Evolutionary conservation across 2,888 invertebrate genomes (phyloP).

Genomic region (Linyphia triangularis): DNA sequence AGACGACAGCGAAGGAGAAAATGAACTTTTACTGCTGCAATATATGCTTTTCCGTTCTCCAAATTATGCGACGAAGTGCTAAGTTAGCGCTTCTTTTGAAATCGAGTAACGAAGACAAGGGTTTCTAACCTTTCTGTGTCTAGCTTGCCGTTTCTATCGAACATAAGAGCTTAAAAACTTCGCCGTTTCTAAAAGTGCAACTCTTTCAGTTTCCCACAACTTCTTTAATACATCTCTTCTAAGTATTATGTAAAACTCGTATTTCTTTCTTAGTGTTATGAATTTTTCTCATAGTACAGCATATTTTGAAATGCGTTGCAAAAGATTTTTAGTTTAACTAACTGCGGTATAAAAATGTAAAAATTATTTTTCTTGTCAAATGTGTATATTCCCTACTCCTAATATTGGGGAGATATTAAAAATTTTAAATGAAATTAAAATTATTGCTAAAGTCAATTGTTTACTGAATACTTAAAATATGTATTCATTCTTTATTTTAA

Average conservation of each 20-base stretch:
- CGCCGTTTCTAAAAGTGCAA: neutral
- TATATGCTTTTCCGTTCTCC: neutral
- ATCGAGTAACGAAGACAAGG: neutral
- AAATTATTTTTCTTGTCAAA: no score
- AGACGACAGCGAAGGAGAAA: no score
- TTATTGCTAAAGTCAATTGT: no score
- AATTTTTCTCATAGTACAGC: neutral
- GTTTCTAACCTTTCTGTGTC: neutral
- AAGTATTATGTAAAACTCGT: neutral
- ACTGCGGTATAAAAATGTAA: no score
- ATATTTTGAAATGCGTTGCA: neutral
- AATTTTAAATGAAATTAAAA: no score
- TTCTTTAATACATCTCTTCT: neutral
- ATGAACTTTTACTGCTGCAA: no score
- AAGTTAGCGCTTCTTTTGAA: neutral
- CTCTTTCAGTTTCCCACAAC: neutral
- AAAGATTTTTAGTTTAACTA: no score
- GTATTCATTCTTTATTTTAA: no score
- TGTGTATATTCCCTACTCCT: no score
- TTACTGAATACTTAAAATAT: no score
- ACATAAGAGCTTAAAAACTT: neutral
- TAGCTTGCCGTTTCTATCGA: neutral
- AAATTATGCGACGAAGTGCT: neutral
- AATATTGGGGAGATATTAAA: no score
- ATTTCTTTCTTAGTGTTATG: neutral